Conservation (phyloP, 92 coral and sea anemone genomes). For the Phenganax subtilis region DNA sequence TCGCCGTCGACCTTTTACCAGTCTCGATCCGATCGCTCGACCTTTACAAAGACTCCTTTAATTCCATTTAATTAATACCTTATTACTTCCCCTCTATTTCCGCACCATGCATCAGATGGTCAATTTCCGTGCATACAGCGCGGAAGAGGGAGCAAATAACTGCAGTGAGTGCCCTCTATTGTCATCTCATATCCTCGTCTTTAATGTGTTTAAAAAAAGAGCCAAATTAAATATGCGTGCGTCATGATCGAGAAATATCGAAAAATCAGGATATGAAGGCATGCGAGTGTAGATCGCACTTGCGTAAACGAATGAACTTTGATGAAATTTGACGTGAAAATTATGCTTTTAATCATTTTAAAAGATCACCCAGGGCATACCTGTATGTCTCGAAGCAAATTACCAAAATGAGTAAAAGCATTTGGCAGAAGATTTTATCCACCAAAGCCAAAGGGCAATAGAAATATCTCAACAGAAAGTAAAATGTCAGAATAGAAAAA, state of each 20-base stretch:
- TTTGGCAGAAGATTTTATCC: not conserved
- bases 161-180: too few species aligned
- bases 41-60: too few species aligned
- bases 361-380: not conserved
- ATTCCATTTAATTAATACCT: too few species aligned
- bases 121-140: too few species aligned
- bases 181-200: too few species aligned
- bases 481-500: not conserved
- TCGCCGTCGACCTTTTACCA: too few species aligned
- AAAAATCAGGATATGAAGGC: not conserved
- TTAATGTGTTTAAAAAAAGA: not conserved
- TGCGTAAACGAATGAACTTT: constrained; percentile 13
- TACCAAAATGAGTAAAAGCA: not conserved
- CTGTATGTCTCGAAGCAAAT: not conserved
- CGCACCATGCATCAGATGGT: too few species aligned
- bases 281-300: not conserved
- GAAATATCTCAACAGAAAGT: not conserved
- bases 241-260: not conserved
- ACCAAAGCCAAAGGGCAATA: not conserved
- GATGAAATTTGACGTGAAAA: constrained; percentile 4
- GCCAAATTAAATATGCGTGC: constrained; percentile 5
- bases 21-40: too few species aligned
- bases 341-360: not conserved
- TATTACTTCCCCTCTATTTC: too few species aligned
- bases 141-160: too few species aligned